A percentile compares a stretch with the other conserved stretches of the same genome.
Evolutionary conservation across 2,888 invertebrate species (phyloP).

Genomic region (Strigamia crassipes): DNA sequence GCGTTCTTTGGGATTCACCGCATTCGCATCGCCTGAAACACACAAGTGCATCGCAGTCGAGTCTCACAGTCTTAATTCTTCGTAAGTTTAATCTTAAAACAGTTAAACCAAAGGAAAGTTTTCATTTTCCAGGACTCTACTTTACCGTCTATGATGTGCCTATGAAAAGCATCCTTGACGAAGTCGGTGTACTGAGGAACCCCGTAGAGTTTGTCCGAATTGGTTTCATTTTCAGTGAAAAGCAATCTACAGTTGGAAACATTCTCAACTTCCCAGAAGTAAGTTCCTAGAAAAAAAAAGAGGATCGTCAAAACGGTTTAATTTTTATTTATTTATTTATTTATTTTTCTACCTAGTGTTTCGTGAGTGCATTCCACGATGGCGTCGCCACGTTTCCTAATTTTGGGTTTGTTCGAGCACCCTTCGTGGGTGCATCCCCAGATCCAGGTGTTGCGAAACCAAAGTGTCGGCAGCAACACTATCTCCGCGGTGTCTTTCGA

Average conservation of each 20-base stretch:
- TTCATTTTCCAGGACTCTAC: no score
- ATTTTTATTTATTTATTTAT: no score
- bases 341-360: slow-evolving; percentile 52
- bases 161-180: slow-evolving; percentile 56
- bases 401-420: slow-evolving; percentile 54
- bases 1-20: slow-evolving; percentile 50
- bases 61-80: no score
- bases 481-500: slow-evolving; percentile 55
- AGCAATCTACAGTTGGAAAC: slow-evolving; percentile 51
- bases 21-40: slow-evolving; percentile 50
- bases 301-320: no score
- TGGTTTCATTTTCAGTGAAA: slow-evolving; percentile 59
- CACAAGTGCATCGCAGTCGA: no score
- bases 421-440: slow-evolving; percentile 57
- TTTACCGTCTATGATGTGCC: slow-evolving; percentile 55
- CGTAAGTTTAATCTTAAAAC: no score
- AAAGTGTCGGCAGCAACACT: slow-evolving; percentile 58
- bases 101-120: no score
- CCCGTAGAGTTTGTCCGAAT: slow-evolving; percentile 54
- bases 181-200: slow-evolving; percentile 48
- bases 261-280: slow-evolving; percentile 49
- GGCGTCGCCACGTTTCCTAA: slow-evolving; percentile 51
- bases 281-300: slow-evolving; percentile 32
- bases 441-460: slow-evolving; percentile 56
- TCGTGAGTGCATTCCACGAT: slow-evolving; percentile 54